phyloP scores from a whole-genome alignment of 2,113 vertebrate species.

The Fregetta grallaria region DNA sequence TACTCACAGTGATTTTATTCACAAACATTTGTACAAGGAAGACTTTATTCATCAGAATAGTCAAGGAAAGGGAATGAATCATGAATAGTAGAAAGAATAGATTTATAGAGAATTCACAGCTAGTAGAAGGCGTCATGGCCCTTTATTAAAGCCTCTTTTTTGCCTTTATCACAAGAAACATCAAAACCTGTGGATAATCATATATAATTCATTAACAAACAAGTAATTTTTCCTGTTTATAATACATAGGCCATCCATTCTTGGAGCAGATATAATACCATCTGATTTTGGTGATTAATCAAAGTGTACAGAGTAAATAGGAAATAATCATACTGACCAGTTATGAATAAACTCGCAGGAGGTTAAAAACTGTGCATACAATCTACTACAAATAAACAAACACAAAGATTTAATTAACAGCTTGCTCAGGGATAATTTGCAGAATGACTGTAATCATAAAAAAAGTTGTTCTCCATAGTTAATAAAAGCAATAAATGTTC shows the following conservation, averaged over 20 bases:
- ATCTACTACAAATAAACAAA: background rate
- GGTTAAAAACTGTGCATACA: background rate
- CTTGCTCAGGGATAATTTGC: background rate
- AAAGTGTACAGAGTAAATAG: background rate
- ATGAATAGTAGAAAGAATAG: background rate
- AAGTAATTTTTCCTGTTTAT: background rate
- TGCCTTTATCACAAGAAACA: background rate
- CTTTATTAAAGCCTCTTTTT: conserved; percentile 8
- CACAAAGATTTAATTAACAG: background rate
- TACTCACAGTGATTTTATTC: background rate
- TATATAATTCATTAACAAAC: conserved; percentile 33
- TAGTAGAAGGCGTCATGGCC: background rate
- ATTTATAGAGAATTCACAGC: background rate
- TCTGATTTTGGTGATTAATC: conserved; percentile 37
- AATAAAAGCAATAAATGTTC: background rate
- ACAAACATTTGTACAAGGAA: background rate
- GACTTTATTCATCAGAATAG: background rate
- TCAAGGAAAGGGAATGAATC: background rate
- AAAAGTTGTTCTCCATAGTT: background rate
- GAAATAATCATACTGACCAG: conserved; percentile 28
- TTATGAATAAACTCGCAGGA: conserved; percentile 1
- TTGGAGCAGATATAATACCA: background rate
- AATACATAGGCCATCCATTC: background rate
- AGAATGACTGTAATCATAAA: background rate
- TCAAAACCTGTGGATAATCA: background rate